These are phyloP conservation scores for Conus betulinus DNA, from an alignment of 1,140 invertebrate species.

Conservation along the genomic window DNA sequence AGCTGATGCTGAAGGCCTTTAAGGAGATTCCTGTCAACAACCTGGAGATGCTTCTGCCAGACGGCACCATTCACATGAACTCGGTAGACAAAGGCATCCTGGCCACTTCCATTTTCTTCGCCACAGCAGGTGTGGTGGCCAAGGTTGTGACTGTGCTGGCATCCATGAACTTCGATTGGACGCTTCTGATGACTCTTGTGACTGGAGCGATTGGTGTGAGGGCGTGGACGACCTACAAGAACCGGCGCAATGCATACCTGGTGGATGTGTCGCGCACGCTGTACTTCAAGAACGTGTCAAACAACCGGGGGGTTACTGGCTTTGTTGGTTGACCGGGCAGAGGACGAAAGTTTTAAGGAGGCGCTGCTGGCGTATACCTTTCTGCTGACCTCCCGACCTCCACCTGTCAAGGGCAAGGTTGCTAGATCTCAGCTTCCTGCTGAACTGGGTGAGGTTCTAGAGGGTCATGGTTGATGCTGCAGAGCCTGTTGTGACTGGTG, in stretches of 20 bases:
- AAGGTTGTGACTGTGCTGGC: slow-evolving; percentile 66
- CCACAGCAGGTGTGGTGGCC: slow-evolving; percentile 56
- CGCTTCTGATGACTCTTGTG: slow-evolving; percentile 51
- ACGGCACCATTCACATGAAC: slow-evolving; percentile 68
- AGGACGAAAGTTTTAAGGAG: slow-evolving; percentile 74
- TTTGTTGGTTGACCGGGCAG: slow-evolving; percentile 70
- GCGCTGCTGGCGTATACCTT: slow-evolving; percentile 69
- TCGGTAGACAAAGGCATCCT: slow-evolving; percentile 63
- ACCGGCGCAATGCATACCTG: slow-evolving; percentile 66
- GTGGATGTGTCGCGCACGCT: slow-evolving; percentile 65
- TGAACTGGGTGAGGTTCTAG: background rate
- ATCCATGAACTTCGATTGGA: slow-evolving; percentile 53
- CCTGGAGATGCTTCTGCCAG: slow-evolving; percentile 72
- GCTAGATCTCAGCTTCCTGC: background rate
- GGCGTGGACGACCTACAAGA: slow-evolving; percentile 62
- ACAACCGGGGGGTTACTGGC: slow-evolving; percentile 70
- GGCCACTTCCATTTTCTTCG: slow-evolving; percentile 52
- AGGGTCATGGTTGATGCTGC: no score
- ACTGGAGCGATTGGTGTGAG: slow-evolving; percentile 44
- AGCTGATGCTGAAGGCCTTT: slow-evolving; percentile 72
- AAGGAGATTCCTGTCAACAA: slow-evolving; percentile 71
- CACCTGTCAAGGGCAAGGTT: slow-evolving; percentile 32
- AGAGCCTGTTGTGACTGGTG: background rate
- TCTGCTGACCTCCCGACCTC: slow-evolving; percentile 62
- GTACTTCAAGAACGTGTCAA: slow-evolving; percentile 73